Base-by-base conservation (phyloP, 2,888 invertebrate genomes). In the Archips crataeganus region DNA sequence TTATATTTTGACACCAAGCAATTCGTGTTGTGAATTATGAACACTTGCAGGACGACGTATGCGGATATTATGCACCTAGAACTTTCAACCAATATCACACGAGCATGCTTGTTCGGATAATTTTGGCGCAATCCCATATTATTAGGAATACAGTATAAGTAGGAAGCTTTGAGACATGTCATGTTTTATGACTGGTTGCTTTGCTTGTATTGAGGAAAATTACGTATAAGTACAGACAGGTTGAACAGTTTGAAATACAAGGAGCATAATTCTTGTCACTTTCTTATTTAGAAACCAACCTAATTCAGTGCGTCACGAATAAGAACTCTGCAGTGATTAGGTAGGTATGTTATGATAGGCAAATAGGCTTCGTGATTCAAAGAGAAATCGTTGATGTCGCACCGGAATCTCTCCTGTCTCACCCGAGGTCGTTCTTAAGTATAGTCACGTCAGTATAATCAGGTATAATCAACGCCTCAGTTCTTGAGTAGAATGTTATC, bases 341-440 rank as follows among this genome's bases (percentile, higher is more conserved):
- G n/a, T 34, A 47, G 8, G 23, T 49, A 34, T 13, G 34, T 36
- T 62, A 47, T 70, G 63, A 71, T 67, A 71, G 51, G 66, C 66
- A 71, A 71, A 71, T 67, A 57, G 11, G 57, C 23, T 39, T 63
- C 67, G 63, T 45, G 64, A 74, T 74, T 69, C 69, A 65, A 60
- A 69, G 73, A 73, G 73, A 69, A 73, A 74, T 65, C 74, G 36
- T 36, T 54, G 49, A 70, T 70, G 49, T 59, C 57, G 63, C 64
- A 49, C 63, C 67, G 59, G 68, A 63, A 47, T 74, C 64, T 70
- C 64, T 60, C 15, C 13, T 32, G 39, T 63, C 15, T 57, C 54
- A 62, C 57, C 51, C 60, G 64, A 39, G 9, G 64, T 51, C 23
- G 23, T 23, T 23, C 68, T 62, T 57, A 54, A 39, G 39, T 61